Evolutionary conservation across 2,888 invertebrate species (phyloP).

Genomic region (Oscheius sp.): DNA sequence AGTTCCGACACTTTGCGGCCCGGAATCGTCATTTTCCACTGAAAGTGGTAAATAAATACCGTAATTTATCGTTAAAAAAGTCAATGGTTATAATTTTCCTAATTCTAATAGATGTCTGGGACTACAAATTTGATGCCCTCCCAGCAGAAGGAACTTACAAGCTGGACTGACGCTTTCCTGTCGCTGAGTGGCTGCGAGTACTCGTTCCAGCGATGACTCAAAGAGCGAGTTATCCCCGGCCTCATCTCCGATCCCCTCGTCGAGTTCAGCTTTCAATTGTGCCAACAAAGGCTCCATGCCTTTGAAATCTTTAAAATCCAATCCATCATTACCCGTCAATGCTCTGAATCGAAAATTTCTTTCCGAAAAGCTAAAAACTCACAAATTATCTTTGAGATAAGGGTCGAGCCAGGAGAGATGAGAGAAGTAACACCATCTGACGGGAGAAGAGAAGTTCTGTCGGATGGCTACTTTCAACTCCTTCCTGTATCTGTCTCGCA

Average conservation of each 20-base stretch:
- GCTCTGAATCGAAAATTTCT: too few species aligned
- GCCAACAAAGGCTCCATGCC: conserved; percentile 25
- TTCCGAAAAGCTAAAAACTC: too few species aligned
- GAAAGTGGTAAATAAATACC: background rate
- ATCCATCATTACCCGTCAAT: background rate
- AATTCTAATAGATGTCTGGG: background rate
- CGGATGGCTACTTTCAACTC: conserved; percentile 63
- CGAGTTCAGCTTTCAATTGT: conserved; percentile 10
- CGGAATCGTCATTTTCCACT: conserved; percentile 52
- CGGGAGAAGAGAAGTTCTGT: conserved; percentile 49
- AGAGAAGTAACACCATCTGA: conserved; percentile 61
- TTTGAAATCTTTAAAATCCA: conserved; percentile 18
- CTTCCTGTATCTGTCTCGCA: conserved; percentile 67
- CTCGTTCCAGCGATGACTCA: conserved; percentile 39
- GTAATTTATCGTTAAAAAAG: background rate
- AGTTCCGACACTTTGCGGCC: conserved; percentile 42
- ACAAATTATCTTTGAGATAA: conserved; percentile 61
- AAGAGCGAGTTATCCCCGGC: background rate
- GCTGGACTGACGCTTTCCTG: conserved; percentile 43
- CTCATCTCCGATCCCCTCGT: conserved; percentile 25
- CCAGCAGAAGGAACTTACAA: conserved; percentile 8
- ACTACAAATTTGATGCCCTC: background rate
- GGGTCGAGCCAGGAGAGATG: conserved; percentile 67
- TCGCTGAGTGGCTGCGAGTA: conserved; percentile 41
- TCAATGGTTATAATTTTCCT: too few species aligned